Conservation (phyloP, 2,797 vertebrate genomes). For the Phoebastria nigripes region DNA sequence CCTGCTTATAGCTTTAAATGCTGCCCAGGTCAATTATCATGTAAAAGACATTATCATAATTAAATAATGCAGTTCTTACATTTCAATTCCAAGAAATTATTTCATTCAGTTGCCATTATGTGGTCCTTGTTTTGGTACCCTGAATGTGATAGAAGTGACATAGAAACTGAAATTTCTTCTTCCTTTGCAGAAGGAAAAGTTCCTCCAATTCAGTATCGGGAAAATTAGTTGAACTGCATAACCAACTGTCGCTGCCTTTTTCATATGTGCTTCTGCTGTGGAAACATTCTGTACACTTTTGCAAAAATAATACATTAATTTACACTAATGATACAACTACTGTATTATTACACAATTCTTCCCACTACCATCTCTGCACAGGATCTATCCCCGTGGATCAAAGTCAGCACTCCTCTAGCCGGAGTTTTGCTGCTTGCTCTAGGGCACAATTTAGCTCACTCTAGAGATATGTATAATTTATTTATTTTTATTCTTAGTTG, state of each 20-base stretch:
- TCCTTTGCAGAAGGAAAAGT: neutral
- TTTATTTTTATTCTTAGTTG: neutral
- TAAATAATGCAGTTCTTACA: neutral
- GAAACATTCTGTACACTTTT: neutral
- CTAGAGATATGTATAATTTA: neutral
- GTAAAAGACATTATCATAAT: neutral
- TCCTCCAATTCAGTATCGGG: neutral
- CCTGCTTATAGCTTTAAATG: neutral
- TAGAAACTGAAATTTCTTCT: neutral
- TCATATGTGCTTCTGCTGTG: neutral
- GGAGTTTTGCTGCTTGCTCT: neutral
- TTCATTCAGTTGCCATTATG: neutral
- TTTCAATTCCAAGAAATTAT: neutral
- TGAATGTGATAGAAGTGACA: neutral
- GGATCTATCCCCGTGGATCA: neutral
- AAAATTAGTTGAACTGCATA: neutral
- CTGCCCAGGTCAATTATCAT: neutral
- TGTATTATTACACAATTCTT: neutral
- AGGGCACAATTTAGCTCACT: neutral
- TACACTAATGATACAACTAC: neutral
- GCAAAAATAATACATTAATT: neutral
- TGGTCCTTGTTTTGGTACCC: neutral
- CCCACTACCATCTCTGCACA: neutral
- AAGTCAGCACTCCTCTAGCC: neutral
- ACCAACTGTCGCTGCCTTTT: neutral